Base-by-base conservation (phyloP, 1,140 invertebrate species). In the Leptinotarsa defecta region DNA sequence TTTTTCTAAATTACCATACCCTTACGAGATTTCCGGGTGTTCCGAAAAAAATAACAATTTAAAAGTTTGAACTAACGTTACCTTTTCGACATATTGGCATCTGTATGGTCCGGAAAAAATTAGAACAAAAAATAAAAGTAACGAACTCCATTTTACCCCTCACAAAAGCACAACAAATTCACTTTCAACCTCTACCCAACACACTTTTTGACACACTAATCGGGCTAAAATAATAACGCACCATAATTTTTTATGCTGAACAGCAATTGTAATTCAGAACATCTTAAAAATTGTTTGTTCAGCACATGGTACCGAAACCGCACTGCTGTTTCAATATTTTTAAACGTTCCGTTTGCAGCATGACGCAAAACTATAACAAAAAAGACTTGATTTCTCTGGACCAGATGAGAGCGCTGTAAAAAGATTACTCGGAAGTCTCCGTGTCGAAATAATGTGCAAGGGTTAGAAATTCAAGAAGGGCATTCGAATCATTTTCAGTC, bases 231-330 rank as follows among this genome's bases (percentile, higher is more conserved):
- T 15, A 57, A 57, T 57, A 57, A n/a, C 52, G 52, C 52, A 57
- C 52, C 52, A 57, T 57, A 3, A 19, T 57, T n/a, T 43, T 57
- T 57, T 17, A 57, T 57, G 52, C 52, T 57, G 52, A 57, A 57
- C n/a, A 57, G 52, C 52, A 19, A 57, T 57, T 57, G n/a, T 19
- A 57, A 57, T 57, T 57, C 52, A 17, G 52, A 57, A 17, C 17
- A 57, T 57, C 52, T 57, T 57, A 15, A 57, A 57, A n/a, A 57
- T 57, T 57, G 52, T 57, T 17, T 57, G 52, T 57, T 57, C 52
- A 57, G 52, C 52, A 57, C 52, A 57, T 57, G 52, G 52, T 57
- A 57, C 52, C 52, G 52, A 57, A 15, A 57, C 15, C 52, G 52
- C 15, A 57, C 52, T 43, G 34, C 34, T 57, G 17, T 57, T 57